Conservation (phyloP, 2,797 vertebrate genomes). For the Phoeniculus purpureus region DNA sequence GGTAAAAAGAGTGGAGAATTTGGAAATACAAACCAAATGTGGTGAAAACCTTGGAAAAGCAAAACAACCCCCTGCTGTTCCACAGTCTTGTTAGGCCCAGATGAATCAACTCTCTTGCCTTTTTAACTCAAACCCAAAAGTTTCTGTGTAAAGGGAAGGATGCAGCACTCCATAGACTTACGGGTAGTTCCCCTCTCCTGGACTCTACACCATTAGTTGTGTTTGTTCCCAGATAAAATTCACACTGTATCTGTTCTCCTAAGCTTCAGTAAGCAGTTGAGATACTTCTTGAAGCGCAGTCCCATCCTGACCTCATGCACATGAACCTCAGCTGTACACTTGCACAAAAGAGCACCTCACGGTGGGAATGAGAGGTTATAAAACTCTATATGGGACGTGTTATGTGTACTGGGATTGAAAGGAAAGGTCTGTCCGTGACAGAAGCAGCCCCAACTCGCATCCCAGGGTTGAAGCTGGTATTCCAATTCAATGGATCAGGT, state of each 20-base stretch:
- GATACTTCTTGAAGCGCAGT: neutral
- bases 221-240: neutral
- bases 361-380: neutral
- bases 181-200: neutral
- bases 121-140: neutral
- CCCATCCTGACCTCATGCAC: neutral
- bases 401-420: neutral
- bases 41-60: neutral
- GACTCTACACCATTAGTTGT: neutral
- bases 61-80: neutral
- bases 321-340: neutral
- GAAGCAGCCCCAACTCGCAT: neutral
- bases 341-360: rapidly evolving
- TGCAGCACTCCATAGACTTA: neutral
- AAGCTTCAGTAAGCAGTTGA: constrained; percentile 30
- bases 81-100: neutral
- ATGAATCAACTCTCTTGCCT: neutral
- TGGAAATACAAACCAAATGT: neutral
- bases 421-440: neutral
- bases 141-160: neutral
- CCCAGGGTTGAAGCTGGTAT: neutral
- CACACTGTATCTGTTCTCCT: neutral
- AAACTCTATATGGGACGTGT: neutral
- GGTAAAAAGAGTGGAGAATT: neutral
- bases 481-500: neutral